phyloP scores from a whole-genome alignment of 2,888 invertebrate species.

The Panzeria rudis region DNA sequence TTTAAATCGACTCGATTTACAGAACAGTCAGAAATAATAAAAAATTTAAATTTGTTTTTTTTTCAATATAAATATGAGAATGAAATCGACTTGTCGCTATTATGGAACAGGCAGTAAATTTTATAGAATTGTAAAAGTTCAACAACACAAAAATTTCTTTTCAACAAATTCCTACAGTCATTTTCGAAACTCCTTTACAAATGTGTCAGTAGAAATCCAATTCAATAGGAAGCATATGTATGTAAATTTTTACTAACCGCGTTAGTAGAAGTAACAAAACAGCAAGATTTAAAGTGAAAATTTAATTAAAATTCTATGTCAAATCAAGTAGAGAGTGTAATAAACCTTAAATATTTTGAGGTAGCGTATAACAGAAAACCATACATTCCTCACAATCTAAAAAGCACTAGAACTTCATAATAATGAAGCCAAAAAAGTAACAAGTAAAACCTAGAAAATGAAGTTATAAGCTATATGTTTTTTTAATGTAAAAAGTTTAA shows the following conservation, averaged over 20 bases:
- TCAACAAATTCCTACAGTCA: constrained; percentile 58
- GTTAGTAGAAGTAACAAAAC: constrained; percentile 57
- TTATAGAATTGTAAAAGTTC: constrained; percentile 24
- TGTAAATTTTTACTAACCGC: constrained; percentile 66
- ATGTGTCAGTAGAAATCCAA: constrained; percentile 11
- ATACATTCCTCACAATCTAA: constrained; percentile 84
- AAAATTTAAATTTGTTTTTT: too few relatives aligned
- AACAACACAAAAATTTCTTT: constrained; percentile 37
- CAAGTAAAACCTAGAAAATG: constrained; percentile 40
- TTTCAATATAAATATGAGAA: too few relatives aligned
- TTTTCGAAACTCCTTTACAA: constrained; percentile 34
- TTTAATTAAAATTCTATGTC: constrained; percentile 29
- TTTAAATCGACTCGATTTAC: too few relatives aligned
- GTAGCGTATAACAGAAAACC: constrained; percentile 74
- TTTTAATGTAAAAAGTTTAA: constrained; percentile 44
- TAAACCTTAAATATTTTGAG: constrained; percentile 27
- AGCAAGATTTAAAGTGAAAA: constrained; percentile 14
- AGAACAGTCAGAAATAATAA: too few relatives aligned
- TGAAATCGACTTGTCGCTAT: too few relatives aligned
- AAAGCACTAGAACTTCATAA: constrained; percentile 81
- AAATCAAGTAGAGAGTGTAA: constrained; percentile 25
- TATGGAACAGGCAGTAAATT: too few relatives aligned
- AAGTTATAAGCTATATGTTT: constrained; percentile 69
- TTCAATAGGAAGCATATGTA: constrained; percentile 33
- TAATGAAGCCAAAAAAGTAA: constrained; percentile 46